These are phyloP conservation scores for Buceros bicornis DNA, from an alignment of 2,797 vertebrate species.

Conservation along the genomic window DNA sequence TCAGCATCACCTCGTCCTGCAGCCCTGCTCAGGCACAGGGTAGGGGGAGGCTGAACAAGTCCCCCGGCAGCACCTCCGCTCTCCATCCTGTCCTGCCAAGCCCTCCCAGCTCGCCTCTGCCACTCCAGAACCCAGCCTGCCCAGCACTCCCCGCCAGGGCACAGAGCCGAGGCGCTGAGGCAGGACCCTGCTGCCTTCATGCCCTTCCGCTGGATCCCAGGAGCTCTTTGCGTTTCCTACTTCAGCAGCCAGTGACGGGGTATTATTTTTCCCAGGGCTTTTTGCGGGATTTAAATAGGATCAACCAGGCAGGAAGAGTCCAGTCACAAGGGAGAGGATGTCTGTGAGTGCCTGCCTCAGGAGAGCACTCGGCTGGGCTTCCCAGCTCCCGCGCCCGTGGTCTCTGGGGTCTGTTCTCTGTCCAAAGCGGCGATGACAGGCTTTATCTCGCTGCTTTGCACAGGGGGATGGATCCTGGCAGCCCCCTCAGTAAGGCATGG, in stretches of 20 bases:
- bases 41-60: background rate
- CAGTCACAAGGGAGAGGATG: background rate
- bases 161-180: accelerated
- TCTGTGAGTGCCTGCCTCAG: background rate
- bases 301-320: background rate
- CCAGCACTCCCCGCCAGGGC: background rate
- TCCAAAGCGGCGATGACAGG: background rate
- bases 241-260: background rate
- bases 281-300: background rate
- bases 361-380: background rate
- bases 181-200: background rate
- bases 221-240: background rate
- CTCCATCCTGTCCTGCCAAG: background rate
- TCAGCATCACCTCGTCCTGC: background rate
- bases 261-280: background rate
- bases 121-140: accelerated
- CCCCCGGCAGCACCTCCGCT: background rate
- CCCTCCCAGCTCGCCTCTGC: background rate
- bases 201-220: background rate
- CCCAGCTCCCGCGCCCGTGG: background rate
- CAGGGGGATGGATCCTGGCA: background rate
- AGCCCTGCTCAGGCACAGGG: background rate
- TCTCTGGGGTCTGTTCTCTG: background rate
- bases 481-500: accelerated
- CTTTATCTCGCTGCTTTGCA: background rate